phyloP scores from a whole-genome alignment of 2,113 vertebrate species.

The Smithornis capensis region DNA sequence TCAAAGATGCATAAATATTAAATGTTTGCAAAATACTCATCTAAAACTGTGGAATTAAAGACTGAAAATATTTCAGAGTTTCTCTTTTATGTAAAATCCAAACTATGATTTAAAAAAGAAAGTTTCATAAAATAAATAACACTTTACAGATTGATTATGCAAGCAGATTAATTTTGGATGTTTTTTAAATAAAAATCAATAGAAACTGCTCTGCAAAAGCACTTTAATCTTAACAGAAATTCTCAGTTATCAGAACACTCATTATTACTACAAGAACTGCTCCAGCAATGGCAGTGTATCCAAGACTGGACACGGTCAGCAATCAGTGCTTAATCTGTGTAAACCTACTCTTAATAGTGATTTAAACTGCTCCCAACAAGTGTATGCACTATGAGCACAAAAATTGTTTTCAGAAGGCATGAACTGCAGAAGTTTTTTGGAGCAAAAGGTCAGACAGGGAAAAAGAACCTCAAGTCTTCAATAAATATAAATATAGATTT shows the following conservation, averaged over 20 bases:
- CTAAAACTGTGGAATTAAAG: neutral
- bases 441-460: neutral
- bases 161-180: neutral
- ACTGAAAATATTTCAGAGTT: neutral
- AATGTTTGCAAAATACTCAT: neutral
- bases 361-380: neutral
- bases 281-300: neutral
- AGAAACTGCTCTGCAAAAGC: neutral
- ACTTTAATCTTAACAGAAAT: neutral
- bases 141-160: neutral
- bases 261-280: neutral
- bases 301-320: neutral
- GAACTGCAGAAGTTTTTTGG: neutral
- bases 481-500: neutral
- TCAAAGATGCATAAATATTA: neutral
- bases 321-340: neutral
- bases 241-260: neutral
- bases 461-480: neutral
- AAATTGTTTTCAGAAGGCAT: neutral
- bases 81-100: neutral
- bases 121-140: neutral
- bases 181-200: neutral
- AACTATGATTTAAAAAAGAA: neutral
- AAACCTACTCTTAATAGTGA: neutral
- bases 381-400: neutral